These are phyloP conservation scores for Cettia cetti DNA, from an alignment of 2,113 vertebrate species.

Conservation along the genomic window DNA sequence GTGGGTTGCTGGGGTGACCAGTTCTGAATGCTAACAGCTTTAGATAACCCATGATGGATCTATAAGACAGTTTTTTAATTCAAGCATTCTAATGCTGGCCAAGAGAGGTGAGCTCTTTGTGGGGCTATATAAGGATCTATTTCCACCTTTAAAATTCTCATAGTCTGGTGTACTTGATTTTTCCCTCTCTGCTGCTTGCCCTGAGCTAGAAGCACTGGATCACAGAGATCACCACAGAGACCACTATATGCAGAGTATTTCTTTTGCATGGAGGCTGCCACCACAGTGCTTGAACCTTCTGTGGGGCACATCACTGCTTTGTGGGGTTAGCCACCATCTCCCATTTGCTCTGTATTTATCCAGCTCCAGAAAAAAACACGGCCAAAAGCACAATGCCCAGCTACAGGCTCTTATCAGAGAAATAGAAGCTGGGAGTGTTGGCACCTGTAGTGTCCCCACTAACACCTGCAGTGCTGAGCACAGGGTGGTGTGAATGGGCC, in stretches of 20 bases:
- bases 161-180: not conserved
- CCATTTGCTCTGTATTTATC: not conserved
- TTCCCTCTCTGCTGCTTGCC: not conserved
- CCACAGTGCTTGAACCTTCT: not conserved
- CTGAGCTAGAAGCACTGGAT: not conserved
- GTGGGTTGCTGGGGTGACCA: not conserved
- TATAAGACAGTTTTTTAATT: not conserved
- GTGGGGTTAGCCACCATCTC: not conserved
- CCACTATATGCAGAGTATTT: not conserved
- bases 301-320: not conserved
- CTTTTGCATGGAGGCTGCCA: not conserved
- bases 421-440: not conserved
- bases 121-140: not conserved
- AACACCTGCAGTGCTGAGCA: not conserved
- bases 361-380: not conserved
- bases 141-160: not conserved
- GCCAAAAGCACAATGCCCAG: not conserved
- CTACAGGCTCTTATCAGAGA: not conserved
- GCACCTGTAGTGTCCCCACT: fast-evolving
- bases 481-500: fast-evolving
- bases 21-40: not conserved
- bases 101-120: not conserved
- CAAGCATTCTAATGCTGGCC: not conserved
- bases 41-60: not conserved
- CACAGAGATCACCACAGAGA: not conserved